A percentile compares a stretch with the other conserved stretches of the same genome.
phyloP scores from a whole-genome alignment of 2,113 vertebrate species.

The Grammatotria lemairii region DNA sequence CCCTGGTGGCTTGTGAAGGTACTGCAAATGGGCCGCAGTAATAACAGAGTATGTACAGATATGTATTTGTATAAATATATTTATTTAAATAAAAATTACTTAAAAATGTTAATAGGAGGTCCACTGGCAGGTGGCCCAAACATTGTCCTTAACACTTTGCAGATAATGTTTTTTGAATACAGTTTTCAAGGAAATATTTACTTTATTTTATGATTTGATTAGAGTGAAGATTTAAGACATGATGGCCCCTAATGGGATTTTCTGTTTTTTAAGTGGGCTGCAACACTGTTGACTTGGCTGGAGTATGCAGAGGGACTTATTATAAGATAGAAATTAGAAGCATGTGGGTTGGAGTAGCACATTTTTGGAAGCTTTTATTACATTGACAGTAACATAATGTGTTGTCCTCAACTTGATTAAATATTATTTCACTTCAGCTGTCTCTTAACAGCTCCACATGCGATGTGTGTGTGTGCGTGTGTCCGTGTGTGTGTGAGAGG shows the following conservation, averaged over 20 bases:
- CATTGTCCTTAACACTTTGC: not conserved
- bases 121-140: not conserved
- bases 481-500: not conserved
- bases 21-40: not conserved
- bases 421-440: not conserved
- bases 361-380: not conserved
- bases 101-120: not conserved
- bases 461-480: accelerated
- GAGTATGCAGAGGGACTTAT: not conserved
- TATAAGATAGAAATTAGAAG: not conserved
- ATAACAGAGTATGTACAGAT: not conserved
- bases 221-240: not conserved
- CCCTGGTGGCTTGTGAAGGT: not conserved
- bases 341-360: not conserved
- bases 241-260: not conserved
- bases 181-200: not conserved
- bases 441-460: not conserved
- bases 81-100: not conserved
- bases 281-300: not conserved
- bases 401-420: not conserved
- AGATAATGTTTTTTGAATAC: not conserved
- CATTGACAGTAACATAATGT: not conserved
- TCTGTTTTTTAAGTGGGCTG: not conserved
- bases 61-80: not conserved
- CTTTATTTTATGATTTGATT: not conserved